Percentiles rank a stretch among this genome's conserved stretches.
phyloP scores from a whole-genome alignment of 2,113 vertebrate genomes.

The Petrocephalus microphthalmus region DNA sequence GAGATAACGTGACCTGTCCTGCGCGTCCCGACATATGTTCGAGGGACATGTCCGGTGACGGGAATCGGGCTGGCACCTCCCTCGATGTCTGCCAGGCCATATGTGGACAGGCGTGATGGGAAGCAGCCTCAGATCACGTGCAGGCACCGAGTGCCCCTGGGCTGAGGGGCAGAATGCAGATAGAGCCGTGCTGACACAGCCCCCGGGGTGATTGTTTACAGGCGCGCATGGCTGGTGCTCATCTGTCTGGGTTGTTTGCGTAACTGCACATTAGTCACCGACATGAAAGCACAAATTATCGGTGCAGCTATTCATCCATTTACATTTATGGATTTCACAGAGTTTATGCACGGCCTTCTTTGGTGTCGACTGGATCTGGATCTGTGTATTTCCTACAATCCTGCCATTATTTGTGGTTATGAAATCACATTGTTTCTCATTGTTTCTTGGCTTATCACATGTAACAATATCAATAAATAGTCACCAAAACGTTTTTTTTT shows the following conservation, averaged over 20 bases:
- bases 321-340: background rate
- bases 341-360: background rate
- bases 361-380: background rate
- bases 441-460: too few species aligned
- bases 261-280: background rate
- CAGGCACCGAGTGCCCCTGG: background rate
- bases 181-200: background rate
- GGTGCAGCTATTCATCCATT: background rate
- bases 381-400: background rate
- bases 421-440: background rate
- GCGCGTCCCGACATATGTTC: conserved; percentile 5
- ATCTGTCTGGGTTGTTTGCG: background rate
- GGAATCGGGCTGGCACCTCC: background rate
- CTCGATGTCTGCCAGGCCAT: background rate
- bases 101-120: background rate
- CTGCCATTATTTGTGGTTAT: background rate
- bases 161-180: background rate
- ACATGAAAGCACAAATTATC: background rate
- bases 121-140: background rate
- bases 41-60: background rate
- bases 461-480: background rate
- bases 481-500: background rate
- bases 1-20: background rate
- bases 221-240: background rate
- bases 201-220: background rate